phyloP scores from a whole-genome alignment of 2,888 invertebrate species.

The Drosophila nigricruria region DNA sequence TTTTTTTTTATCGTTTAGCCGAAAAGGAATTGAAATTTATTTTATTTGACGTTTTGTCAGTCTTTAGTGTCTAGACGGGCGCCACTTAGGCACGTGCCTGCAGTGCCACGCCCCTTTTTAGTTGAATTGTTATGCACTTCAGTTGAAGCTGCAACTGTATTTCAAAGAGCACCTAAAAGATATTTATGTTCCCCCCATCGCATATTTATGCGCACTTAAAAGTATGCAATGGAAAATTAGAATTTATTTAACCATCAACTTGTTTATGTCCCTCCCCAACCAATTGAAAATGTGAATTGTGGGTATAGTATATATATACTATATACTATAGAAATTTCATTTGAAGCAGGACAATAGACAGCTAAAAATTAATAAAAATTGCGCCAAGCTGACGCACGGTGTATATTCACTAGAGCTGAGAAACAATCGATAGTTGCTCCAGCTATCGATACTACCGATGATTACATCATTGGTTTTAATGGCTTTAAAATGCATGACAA shows the following conservation, averaged over 20 bases:
- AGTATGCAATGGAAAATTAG: conserved; percentile 44
- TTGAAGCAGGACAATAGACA: too few relatives aligned
- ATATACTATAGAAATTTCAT: too few relatives aligned
- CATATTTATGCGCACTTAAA: conserved; percentile 60
- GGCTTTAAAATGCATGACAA: too few relatives aligned
- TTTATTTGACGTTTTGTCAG: conserved; percentile 59
- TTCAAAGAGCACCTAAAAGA: conserved; percentile 43
- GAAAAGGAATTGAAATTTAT: conserved; percentile 54
- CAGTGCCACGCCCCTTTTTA: conserved; percentile 29
- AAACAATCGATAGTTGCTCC: too few relatives aligned
- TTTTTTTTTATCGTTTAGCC: conserved; percentile 23
- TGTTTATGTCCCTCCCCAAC: too few relatives aligned
- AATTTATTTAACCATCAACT: neutral
- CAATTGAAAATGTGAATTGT: too few relatives aligned
- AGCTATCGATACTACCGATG: too few relatives aligned
- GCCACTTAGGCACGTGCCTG: conserved; percentile 68
- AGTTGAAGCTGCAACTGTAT: conserved; percentile 24
- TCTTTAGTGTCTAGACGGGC: conserved; percentile 58
- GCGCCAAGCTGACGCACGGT: too few relatives aligned
- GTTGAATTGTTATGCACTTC: conserved; percentile 6
- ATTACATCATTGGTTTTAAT: neutral
- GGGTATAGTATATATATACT: too few relatives aligned
- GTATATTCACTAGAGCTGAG: too few relatives aligned
- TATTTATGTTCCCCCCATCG: conserved; percentile 50
- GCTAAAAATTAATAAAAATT: too few relatives aligned